A percentile compares a stretch with the other conserved stretches of the same genome.
These are phyloP conservation scores for Thermophis baileyi DNA, from an alignment of 2,113 vertebrate genomes.

Conservation along the genomic window DNA sequence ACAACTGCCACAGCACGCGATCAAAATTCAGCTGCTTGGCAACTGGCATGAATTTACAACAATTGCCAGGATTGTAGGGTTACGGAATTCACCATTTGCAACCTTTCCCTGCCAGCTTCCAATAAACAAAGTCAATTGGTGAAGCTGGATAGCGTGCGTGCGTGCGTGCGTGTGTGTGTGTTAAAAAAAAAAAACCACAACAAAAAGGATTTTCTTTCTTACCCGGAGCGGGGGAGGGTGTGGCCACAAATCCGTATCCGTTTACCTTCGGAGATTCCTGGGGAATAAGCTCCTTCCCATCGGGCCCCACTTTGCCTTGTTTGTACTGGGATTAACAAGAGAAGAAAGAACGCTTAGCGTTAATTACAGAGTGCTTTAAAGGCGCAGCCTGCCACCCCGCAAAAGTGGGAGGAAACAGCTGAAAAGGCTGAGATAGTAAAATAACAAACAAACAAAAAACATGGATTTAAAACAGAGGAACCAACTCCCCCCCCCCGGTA, in stretches of 20 bases:
- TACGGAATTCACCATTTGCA: neutral
- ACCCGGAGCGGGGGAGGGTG: slow-evolving; percentile 93
- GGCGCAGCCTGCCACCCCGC: neutral
- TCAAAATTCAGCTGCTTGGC: too few relatives aligned
- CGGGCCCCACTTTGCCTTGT: slow-evolving; percentile 95
- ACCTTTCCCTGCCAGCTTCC: too few relatives aligned
- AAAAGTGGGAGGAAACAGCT: neutral
- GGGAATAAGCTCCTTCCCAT: slow-evolving; percentile 94
- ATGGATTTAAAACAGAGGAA: neutral
- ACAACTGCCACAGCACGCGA: too few relatives aligned
- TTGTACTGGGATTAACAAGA: slow-evolving; percentile 79
- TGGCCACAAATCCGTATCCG: slow-evolving; percentile 87
- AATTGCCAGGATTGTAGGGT: too few relatives aligned
- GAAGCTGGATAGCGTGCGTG: too few relatives aligned
- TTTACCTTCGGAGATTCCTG: slow-evolving; percentile 93
- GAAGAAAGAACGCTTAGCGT: rapidly evolving
- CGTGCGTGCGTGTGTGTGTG: neutral
- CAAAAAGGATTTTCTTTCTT: slow-evolving; percentile 32
- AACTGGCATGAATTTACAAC: too few relatives aligned
- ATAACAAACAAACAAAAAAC: neutral
- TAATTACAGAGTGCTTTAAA: neutral
- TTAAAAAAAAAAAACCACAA: neutral
- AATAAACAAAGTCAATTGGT: too few relatives aligned
- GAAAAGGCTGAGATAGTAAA: neutral
- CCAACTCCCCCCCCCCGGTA: neutral